phyloP scores from a whole-genome alignment of 1,140 invertebrate genomes.

The Chironomus striatipennis region DNA sequence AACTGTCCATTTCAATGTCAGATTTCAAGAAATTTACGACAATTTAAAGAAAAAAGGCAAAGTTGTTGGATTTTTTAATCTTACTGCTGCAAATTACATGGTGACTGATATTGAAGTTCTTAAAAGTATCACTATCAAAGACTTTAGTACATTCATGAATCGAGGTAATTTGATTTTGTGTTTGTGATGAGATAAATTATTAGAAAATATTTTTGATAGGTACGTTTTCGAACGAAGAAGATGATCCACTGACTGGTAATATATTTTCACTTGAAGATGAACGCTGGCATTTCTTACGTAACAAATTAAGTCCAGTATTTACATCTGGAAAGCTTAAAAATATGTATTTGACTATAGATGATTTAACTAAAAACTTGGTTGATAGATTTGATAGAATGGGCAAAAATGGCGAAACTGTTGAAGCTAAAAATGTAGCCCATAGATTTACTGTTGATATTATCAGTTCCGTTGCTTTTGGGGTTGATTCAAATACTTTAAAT shows the following conservation, averaged over 20 bases:
- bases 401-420: conserved; percentile 38
- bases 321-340: conserved; percentile 52
- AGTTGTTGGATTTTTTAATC: background rate
- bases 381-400: conserved; percentile 35
- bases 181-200: too few relatives aligned
- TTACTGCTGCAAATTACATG: background rate
- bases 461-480: conserved; percentile 48
- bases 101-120: conserved; percentile 38
- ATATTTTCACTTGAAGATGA: conserved; percentile 45
- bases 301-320: conserved; percentile 53
- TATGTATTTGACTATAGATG: conserved; percentile 45
- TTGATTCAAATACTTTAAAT: conserved; percentile 44
- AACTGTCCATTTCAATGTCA: conserved; percentile 25
- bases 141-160: conserved; percentile 39
- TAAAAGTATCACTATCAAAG: conserved; percentile 45
- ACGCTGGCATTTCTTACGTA: conserved; percentile 50
- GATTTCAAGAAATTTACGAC: background rate
- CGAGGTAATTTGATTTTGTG: too few relatives aligned
- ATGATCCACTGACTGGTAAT: conserved; percentile 34
- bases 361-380: conserved; percentile 40
- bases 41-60: background rate
- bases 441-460: conserved; percentile 48
- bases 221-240: conserved; percentile 30
- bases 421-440: conserved; percentile 43
- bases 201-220: too few relatives aligned